Base-by-base conservation (phyloP, 1,140 invertebrate genomes). In the silkworm (Bombyx mori) region DNA sequence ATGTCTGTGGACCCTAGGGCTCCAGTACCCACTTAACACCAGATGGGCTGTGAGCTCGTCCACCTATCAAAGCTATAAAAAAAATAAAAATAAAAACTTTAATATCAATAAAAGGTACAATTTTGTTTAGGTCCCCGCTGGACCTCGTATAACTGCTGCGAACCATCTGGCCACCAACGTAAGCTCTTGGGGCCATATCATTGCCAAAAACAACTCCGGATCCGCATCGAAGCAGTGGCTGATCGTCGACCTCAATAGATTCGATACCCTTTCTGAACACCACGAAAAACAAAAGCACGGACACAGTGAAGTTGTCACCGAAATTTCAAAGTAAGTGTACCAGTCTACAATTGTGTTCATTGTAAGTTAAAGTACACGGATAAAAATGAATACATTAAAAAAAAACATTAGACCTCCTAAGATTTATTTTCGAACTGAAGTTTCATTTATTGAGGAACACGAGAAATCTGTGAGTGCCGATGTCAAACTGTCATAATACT, bases 151-250 rank as follows among this genome's bases (percentile, higher is more conserved):
- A n/a, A 93, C 96, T 89, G 92, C 95, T 8, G 94, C 97, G 3
- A 98, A 97, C 87, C 90, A 94, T 60, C 86, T 99, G 42, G 92
- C 96, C 0, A 88, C 79, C 1, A 90, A 91, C 70, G 93, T 94
- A 3, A 82, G 89, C 42, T 87, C 91, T 6, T 98, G 97, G 97
- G 91, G 91, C 0, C 82, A 86, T 5, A 75, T 88, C 0, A 82
- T 94, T 44, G 87, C 89, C 0, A 71, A 81, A 1, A 92, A 91
- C 75, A 95, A 97, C 83, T 94, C 94, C 59, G 94, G 94, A 7
- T 96, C 95, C 42, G 94, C 95, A 56, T 94, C 94, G 73, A 96
- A 97, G 66, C 95, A 98, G 76, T 99, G 96, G 96, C 91, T 97
- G 61, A 87, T 94, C 7, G 88, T 97, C 0, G 93, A 97, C 81